Base-by-base conservation (phyloP, 2,113 vertebrate species). In the Upupa epops region DNA sequence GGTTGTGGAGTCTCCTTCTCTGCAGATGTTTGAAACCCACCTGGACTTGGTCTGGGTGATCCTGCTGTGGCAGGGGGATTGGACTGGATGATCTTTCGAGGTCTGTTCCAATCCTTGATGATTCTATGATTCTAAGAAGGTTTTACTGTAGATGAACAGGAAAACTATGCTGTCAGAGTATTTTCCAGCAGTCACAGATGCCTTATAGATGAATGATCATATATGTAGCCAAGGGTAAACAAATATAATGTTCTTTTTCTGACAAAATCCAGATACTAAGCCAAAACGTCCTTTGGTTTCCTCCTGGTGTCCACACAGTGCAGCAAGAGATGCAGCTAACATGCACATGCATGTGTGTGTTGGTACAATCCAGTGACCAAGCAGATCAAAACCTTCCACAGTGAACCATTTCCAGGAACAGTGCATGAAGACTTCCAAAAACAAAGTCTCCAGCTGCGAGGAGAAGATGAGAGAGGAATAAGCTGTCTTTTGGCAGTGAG, bases 271-370 rank as follows among this genome's bases (percentile, higher is more conserved):
- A 55, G 26, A 31, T n/a, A 24, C 13, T 40, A 66, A 51, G 13
- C 32, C 37, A 77, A 77, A 70, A 80, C 46, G 11, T 40, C n/a
- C 25, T 78, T 48, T 68, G 40, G 34, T 29, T 66, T 82, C 15
- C 16, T 78, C 17, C 34, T 29, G 25, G 9, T 17, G 13, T 79
- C 26, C 52, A 31, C 42, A 31, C 17, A 60, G 20, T 52, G 55
- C 14, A 56, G 17, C 26, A 32, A 76, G 42, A 60, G 25, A 54
- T 13, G 37, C 46, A 58, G 59, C 25, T 34, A 36, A 48, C 56
- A 16, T 9, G 21, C 2, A 2, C 25, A 7, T 4, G 13, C 21
- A 13, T 6, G 3, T 18, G 11, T 32, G 32, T 14, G 4, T 56
- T 45, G 24, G 42, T 52, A 66, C 24, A 55, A 22, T 45, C 24